Base-by-base conservation (phyloP, 2,888 invertebrate genomes). In the Nasonia oneida region DNA sequence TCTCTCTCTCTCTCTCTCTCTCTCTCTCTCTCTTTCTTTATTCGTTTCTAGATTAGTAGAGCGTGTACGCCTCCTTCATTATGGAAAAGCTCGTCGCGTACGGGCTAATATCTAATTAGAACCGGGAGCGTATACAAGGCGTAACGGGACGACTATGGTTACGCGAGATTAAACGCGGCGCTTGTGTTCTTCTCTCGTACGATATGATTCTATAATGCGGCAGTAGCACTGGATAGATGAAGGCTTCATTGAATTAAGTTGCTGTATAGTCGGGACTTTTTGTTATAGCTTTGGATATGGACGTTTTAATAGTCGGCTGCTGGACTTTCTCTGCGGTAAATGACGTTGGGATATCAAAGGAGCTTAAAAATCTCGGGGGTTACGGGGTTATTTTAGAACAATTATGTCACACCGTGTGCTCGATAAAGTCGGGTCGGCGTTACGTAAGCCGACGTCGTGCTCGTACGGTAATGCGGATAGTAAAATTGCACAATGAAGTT, bases 1-100 rank as follows among this genome's bases (percentile, higher is more conserved):
- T 6, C 42, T 42, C 29, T 29, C 29, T 29, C 29, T 29, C 23
- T 42, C 29, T 29, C 29, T 29, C 29, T 29, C 23, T 23, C 23
- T 23, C 23, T 23, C 23, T 2, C 12, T 42, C 42, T 42, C 42
- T 37, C 42, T 42, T 1, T 61, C 53, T 50, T 42, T 74, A 53
- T 29, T 75, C 75, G 64, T 82, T 75, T 74, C 47, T 64, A 64
- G 81, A 75, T 82, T 82, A 82, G 64, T 82, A 50, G 81, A 82
- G 81, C 81, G 81, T 82, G 75, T 47, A 50, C 50, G 39, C 37
- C 81, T 74, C 81, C 67, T 67, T 82, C 75, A 50, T 82, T 82
- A 82, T 33, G 53, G 50, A 70, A 71, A 80, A 80, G 80, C 71
- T 80, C 50, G 67, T 61, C n/a, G 33, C 50, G 6, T 29, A 37